Evolutionary conservation across 1,140 invertebrate genomes (phyloP), one percentile per base, ranked within the genome.

Genomic region (Zaprionus ghesquierei): DNA sequence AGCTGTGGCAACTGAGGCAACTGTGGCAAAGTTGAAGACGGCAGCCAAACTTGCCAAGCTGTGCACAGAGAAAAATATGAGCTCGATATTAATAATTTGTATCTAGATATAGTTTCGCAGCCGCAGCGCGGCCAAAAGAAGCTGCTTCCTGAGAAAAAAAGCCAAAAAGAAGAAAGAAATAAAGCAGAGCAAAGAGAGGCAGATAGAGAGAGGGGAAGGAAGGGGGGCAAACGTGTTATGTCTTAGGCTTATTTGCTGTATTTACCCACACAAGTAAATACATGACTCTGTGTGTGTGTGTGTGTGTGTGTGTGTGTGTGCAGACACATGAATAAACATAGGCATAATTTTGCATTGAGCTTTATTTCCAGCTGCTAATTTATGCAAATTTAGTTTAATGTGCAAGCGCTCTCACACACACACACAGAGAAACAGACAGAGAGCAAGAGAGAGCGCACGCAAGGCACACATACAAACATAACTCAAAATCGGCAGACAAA

Each of bases 71-170:
- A n/a, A n/a, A 90, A 89, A 90, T 90, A 90, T 85, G 89, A 90
- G 84, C 75, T 79, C 84, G 79, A 90, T 90, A 90, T 90, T 90
- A 90, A 90, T 90, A 90, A 90, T 90, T 90, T 90, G 84, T 81
- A 90, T 90, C 89, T 90, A 76, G 89, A 90, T 90, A 90, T 90
- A 90, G 68, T 75, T 79, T 68, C 53, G 62, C 46, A 60, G 38
- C 35, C n/a, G 58, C 53, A 33, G 27, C n/a, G 62, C 51, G 35
- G 59, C 55, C 59, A n/a, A 69, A 75, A 85, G 81, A 85, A 54
- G 53, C 69, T 72, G 72, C 62, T 79, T 71, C 68, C 76, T 76
- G 73, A 64, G 73, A 76, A 74, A 50, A 44, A 66, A 23, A 27
- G 27, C 6, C 35, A 41, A 41, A 41, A 15, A 41, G n/a, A 41